Conservation (phyloP, 1,140 invertebrate genomes). For the Drosophila nannoptera region DNA sequence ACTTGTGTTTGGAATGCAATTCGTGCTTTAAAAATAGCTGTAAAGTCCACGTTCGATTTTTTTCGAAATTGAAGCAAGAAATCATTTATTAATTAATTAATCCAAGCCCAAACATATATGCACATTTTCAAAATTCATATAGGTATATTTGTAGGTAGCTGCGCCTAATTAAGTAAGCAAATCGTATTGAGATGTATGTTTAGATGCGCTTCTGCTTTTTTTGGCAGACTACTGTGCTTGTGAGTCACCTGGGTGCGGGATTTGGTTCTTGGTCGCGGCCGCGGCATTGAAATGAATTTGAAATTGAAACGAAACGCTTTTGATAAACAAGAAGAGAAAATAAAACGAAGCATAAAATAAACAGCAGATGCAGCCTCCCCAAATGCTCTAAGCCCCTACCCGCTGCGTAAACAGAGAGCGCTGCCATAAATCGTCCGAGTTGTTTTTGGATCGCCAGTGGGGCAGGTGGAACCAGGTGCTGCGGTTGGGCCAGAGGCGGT, state of each 20-base stretch:
- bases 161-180: slow-evolving; percentile 2
- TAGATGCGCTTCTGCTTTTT: slow-evolving; percentile 24
- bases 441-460: slow-evolving; percentile 12
- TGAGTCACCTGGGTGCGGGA: slow-evolving; percentile 51
- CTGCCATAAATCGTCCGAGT: slow-evolving; percentile 27
- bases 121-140: background rate
- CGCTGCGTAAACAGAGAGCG: slow-evolving; percentile 52
- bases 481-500: too few species aligned
- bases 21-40: too few species aligned
- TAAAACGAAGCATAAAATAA: slow-evolving; percentile 15
- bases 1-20: too few species aligned
- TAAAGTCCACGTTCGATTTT: too few species aligned
- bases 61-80: too few species aligned
- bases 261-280: slow-evolving; percentile 57
- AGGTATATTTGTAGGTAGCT: background rate
- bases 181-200: slow-evolving; percentile 7
- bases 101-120: background rate
- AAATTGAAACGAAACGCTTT: slow-evolving; percentile 54
- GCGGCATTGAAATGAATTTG: slow-evolving; percentile 56
- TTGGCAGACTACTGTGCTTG: slow-evolving; percentile 46
- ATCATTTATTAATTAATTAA: too few species aligned
- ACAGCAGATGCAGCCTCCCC: slow-evolving; percentile 28
- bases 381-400: background rate
- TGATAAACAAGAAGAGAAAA: slow-evolving; percentile 31
- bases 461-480: slow-evolving; percentile 27